A percentile compares a stretch with the other conserved stretches of the same genome.
These are phyloP conservation scores for Calephelis perditalis DNA, from an alignment of 2,888 invertebrate species.

Conservation along the genomic window DNA sequence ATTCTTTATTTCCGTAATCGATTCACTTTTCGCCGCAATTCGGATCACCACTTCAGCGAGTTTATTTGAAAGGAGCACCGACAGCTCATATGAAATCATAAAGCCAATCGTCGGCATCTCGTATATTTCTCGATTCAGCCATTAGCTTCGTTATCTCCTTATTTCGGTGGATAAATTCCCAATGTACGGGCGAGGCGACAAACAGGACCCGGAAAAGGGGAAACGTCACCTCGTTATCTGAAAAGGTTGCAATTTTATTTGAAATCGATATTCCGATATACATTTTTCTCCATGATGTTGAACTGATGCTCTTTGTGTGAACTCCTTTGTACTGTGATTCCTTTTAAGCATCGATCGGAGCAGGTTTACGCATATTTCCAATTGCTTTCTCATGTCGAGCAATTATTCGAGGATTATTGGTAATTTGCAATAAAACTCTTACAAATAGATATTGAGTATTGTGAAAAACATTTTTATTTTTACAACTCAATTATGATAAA, in stretches of 20 bases:
- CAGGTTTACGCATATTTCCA: background rate
- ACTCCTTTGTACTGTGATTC: slow-evolving; percentile 17
- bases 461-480: slow-evolving; percentile 15
- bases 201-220: slow-evolving; percentile 65
- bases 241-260: slow-evolving; percentile 78
- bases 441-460: background rate
- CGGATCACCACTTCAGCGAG: background rate
- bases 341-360: slow-evolving; percentile 1
- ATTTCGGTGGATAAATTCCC: slow-evolving; percentile 75
- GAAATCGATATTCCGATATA: slow-evolving; percentile 75
- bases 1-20: background rate
- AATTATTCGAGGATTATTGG: slow-evolving; percentile 6
- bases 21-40: background rate
- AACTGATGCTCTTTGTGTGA: slow-evolving; percentile 28
- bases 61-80: slow-evolving; percentile 16
- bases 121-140: slow-evolving; percentile 44
- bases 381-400: background rate
- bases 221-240: slow-evolving; percentile 76
- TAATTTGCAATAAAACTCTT: background rate
- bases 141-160: slow-evolving; percentile 75
- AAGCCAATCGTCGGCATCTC: slow-evolving; percentile 50
- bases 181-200: slow-evolving; percentile 59
- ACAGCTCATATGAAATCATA: slow-evolving; percentile 18
- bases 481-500: background rate
- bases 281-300: slow-evolving; percentile 45